Evolutionary conservation across 2,113 vertebrate genomes (phyloP).

Genomic region (Coreoperca whiteheadi): DNA sequence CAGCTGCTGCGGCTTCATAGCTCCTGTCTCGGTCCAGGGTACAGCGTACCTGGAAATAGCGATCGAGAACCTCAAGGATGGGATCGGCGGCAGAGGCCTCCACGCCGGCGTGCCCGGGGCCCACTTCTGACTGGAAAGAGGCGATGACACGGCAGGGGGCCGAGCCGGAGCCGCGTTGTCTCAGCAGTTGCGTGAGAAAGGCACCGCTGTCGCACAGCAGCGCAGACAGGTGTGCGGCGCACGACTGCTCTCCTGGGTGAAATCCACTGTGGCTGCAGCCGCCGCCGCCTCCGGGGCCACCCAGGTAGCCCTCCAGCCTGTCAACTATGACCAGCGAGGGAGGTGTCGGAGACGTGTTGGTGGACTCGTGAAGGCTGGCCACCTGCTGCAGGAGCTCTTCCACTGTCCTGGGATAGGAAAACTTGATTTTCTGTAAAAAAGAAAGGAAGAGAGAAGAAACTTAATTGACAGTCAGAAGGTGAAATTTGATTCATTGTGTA

Average conservation of each 20-base stretch:
- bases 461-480: not conserved
- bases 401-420: constrained; percentile 80
- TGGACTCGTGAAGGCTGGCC: constrained; percentile 80
- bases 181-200: constrained; percentile 74
- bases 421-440: constrained; percentile 80
- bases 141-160: constrained; percentile 76
- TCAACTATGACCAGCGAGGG: constrained; percentile 83
- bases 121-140: constrained; percentile 68
- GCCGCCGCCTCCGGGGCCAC: not conserved
- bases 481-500: not conserved
- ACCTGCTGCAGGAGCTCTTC: constrained; percentile 81
- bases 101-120: not conserved
- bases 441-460: not conserved
- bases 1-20: constrained; percentile 52
- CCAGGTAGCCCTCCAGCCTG: constrained; percentile 76
- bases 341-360: constrained; percentile 23
- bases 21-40: constrained; percentile 69
- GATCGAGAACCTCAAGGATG: constrained; percentile 76
- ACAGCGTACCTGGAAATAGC: constrained; percentile 81
- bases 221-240: constrained; percentile 74
- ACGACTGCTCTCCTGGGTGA: constrained; percentile 55
- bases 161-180: constrained; percentile 7
- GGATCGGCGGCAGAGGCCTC: constrained; percentile 58
- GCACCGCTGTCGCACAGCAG: constrained; percentile 80
- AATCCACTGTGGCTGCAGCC: constrained; percentile 20